These are phyloP conservation scores for Drosophila flavopinicola DNA, from an alignment of 2,888 invertebrate species.

Conservation along the genomic window DNA sequence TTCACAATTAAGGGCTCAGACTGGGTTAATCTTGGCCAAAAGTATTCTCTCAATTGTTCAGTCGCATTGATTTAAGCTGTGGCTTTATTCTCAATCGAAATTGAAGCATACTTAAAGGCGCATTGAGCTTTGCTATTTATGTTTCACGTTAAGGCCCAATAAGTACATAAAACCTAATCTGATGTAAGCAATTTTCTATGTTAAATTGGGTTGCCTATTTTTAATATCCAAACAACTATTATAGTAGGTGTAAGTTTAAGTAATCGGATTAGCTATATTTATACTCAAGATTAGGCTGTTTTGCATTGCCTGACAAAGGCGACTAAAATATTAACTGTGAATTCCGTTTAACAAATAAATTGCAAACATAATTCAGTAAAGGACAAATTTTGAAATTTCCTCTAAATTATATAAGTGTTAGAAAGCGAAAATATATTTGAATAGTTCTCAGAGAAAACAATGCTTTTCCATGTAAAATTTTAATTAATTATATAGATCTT, in stretches of 20 bases:
- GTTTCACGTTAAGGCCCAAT: not conserved
- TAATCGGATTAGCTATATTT: not conserved
- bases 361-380: too few species aligned
- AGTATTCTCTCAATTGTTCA: not conserved
- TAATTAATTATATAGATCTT: too few species aligned
- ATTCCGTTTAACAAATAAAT: too few species aligned
- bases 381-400: too few species aligned
- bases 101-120: not conserved
- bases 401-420: too few species aligned
- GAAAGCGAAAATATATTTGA: too few species aligned
- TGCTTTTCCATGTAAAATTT: too few species aligned
- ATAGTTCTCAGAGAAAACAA: too few species aligned
- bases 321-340: too few species aligned
- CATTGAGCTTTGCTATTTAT: not conserved
- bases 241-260: not conserved
- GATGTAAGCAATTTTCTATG: not conserved
- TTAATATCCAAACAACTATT: not conserved
- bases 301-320: too few species aligned
- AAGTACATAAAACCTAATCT: not conserved
- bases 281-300: not conserved
- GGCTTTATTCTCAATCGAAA: not conserved
- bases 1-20: conserved; percentile 17
- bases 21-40: conserved; percentile 6
- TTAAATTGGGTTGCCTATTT: not conserved
- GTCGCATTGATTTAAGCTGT: not conserved